A percentile compares a stretch with the other conserved stretches of the same genome.
phyloP scores from a whole-genome alignment of 2,888 invertebrate genomes.

The Spatulosminthurus flaviceps region DNA sequence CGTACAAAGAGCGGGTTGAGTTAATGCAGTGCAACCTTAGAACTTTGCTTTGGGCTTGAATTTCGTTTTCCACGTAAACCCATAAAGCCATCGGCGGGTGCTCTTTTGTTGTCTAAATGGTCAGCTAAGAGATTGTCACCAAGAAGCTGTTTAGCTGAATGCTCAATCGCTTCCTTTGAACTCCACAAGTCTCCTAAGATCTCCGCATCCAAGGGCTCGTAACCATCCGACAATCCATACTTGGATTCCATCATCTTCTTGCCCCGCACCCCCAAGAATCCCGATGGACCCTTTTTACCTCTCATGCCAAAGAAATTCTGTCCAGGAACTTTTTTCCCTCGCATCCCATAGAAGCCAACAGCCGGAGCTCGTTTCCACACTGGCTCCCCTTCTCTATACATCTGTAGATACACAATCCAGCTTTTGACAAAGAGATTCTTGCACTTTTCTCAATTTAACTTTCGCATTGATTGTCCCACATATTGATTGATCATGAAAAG shows the following conservation, averaged over 20 bases:
- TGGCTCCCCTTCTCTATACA: slow-evolving; percentile 42
- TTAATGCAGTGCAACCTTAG: slow-evolving; percentile 39
- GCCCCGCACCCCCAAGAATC: slow-evolving; percentile 62
- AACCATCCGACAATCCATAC: slow-evolving; percentile 22
- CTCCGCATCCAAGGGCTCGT: slow-evolving; percentile 30
- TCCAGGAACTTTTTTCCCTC: slow-evolving; percentile 62
- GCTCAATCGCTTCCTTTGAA: slow-evolving; percentile 31
- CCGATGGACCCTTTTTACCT: slow-evolving; percentile 62
- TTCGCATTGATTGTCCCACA: too few species aligned
- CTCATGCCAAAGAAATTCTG: slow-evolving; percentile 62
- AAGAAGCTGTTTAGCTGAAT: slow-evolving; percentile 29
- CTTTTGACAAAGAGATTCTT: neutral
- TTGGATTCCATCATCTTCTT: slow-evolving; percentile 56
- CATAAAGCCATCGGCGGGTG: slow-evolving; percentile 60
- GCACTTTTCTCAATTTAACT: neutral
- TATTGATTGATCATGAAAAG: too few species aligned
- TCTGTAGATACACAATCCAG: slow-evolving; percentile 2
- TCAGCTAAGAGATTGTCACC: slow-evolving; percentile 45
- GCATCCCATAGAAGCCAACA: slow-evolving; percentile 61
- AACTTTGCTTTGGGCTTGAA: slow-evolving; percentile 35
- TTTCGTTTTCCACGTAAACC: slow-evolving; percentile 60
- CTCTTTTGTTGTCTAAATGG: slow-evolving; percentile 53
- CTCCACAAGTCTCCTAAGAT: slow-evolving; percentile 31
- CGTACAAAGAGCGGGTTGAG: neutral
- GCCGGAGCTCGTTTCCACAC: slow-evolving; percentile 60